Percentiles rank a stretch among this genome's conserved stretches.
phyloP scores from a whole-genome alignment of 2,888 invertebrate genomes.

The Plagiodera versicolora region DNA sequence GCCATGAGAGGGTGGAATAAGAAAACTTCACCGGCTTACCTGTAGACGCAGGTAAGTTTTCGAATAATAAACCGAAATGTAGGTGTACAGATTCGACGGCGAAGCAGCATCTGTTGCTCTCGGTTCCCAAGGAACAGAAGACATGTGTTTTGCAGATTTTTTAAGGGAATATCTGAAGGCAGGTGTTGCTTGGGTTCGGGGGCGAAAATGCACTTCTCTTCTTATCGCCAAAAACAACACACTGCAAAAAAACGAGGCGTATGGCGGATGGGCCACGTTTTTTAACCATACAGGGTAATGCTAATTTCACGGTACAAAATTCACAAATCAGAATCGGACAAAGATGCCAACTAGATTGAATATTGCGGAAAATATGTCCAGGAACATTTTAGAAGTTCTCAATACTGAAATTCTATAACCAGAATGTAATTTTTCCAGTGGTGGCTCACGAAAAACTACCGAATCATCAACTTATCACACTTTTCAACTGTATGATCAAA shows the following conservation, averaged over 20 bases:
- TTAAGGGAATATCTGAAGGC: slow-evolving; percentile 40
- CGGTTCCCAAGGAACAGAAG: slow-evolving; percentile 44
- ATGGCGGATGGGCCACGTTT: not conserved
- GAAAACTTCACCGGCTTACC: slow-evolving; percentile 31
- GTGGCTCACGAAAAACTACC: too few relatives aligned
- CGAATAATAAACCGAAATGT: slow-evolving; percentile 35
- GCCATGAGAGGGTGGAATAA: slow-evolving; percentile 26
- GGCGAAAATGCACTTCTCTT: slow-evolving; percentile 22
- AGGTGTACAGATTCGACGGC: slow-evolving; percentile 42
- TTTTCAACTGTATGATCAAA: too few relatives aligned
- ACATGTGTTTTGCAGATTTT: slow-evolving; percentile 49
- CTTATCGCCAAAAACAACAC: slow-evolving; percentile 23
- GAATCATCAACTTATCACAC: too few relatives aligned
- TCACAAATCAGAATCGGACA: too few relatives aligned
- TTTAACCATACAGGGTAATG: too few relatives aligned
- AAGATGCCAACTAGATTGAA: too few relatives aligned
- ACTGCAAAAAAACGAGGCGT: slow-evolving; percentile 3
- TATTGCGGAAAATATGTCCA: too few relatives aligned
- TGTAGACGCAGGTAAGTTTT: slow-evolving; percentile 43
- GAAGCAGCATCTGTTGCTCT: slow-evolving; percentile 44
- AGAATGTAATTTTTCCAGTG: too few relatives aligned
- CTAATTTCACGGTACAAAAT: too few relatives aligned
- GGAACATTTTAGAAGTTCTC: too few relatives aligned
- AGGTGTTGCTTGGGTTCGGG: slow-evolving; percentile 40
- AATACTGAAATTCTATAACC: too few relatives aligned